Conservation (phyloP, 1,140 invertebrate species). For the Tetramorium parvispinum region DNA sequence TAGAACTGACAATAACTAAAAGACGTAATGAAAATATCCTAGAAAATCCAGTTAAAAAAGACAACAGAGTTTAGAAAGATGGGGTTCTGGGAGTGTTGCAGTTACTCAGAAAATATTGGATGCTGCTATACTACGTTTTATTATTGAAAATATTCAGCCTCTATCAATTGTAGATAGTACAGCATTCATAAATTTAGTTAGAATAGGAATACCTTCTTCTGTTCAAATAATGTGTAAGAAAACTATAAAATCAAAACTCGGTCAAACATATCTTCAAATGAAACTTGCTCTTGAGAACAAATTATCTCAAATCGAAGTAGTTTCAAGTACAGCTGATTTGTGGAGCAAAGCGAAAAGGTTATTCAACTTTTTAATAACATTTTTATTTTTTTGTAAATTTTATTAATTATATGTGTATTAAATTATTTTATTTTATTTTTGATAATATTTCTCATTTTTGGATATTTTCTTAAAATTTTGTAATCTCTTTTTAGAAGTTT, state of each 20-base stretch:
- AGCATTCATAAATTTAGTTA: not conserved
- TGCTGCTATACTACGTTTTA: not conserved
- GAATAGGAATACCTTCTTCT: not conserved
- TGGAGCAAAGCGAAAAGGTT: slow-evolving; percentile 1
- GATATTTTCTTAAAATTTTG: no score
- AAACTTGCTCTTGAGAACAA: not conserved
- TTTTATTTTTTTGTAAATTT: not conserved
- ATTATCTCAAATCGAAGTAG: not conserved
- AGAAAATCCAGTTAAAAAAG: not conserved
- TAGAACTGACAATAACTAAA: no score
- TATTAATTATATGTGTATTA: not conserved
- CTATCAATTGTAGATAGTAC: not conserved
- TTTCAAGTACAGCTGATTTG: not conserved
- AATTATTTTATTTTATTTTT: no score
- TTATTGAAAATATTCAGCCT: not conserved
- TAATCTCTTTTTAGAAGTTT: no score
- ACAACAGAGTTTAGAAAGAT: not conserved
- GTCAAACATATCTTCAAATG: not conserved
- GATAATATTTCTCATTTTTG: no score
- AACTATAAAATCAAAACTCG: not conserved
- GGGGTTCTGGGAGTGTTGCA: not conserved
- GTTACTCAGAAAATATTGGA: not conserved
- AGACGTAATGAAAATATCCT: not conserved
- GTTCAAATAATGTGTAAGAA: not conserved
- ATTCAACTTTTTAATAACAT: no score